Conservation (phyloP, 30 jellyfish, hydroid and myxozoan genomes). For the Hydractinia symbiolongicarpus region DNA sequence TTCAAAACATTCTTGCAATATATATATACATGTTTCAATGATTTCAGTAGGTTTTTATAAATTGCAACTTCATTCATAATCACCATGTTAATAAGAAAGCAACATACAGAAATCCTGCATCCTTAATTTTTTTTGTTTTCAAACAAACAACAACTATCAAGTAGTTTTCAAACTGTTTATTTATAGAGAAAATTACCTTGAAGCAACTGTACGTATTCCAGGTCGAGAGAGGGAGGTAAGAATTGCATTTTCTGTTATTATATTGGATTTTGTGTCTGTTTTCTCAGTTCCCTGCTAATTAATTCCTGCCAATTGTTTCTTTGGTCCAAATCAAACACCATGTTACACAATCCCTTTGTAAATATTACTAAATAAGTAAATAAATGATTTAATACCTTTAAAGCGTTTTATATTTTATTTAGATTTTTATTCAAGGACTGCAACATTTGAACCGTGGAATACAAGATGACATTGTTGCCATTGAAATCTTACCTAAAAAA, state of each 20-base stretch:
- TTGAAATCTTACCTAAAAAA: constrained; percentile 71
- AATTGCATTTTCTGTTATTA: background rate
- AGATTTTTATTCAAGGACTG: constrained; percentile 93
- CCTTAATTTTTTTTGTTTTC: no score
- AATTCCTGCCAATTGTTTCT: background rate
- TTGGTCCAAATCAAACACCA: background rate
- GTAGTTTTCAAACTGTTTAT: background rate
- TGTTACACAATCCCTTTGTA: background rate
- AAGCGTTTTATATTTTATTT: background rate
- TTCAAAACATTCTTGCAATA: no score
- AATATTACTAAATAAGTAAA: background rate
- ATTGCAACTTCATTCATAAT: no score
- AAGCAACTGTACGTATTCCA: constrained; percentile 74
- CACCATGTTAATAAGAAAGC: no score
- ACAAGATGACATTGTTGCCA: constrained; percentile 87
- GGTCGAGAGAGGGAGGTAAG: constrained; percentile 73
- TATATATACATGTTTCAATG: no score
- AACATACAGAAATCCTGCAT: no score
- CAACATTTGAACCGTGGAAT: constrained; percentile 76
- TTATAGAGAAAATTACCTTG: constrained; percentile 75
- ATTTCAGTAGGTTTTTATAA: no score
- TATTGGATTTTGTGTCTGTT: background rate
- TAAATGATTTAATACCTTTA: background rate
- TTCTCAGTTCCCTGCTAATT: background rate
- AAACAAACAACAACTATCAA: no score